phyloP scores from a whole-genome alignment of 64 coral and sea anemone species.

The Montipora sp. region DNA sequence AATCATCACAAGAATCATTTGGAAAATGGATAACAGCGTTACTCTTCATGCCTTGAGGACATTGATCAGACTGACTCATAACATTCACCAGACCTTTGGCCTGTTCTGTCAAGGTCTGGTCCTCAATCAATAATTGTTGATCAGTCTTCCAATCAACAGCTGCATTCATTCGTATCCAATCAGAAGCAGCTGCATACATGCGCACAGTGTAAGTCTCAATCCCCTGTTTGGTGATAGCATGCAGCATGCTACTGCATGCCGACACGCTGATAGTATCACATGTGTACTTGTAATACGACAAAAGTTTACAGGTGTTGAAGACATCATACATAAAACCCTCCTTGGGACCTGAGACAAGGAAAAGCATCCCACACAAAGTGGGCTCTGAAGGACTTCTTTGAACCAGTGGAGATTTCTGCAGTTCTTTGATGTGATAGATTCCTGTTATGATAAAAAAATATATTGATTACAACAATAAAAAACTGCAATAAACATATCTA shows the following conservation, averaged over 20 bases:
- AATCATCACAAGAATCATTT: not conserved
- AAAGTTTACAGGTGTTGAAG: conserved; percentile 47
- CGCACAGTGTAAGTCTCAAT: conserved; percentile 93
- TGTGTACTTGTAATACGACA: conserved; percentile 85
- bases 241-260: conserved; percentile 64
- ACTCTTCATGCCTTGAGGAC: not conserved
- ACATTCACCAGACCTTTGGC: not conserved
- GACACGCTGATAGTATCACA: conserved; percentile 79
- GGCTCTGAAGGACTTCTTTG: conserved; percentile 30
- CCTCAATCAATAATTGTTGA: not conserved
- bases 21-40: not conserved
- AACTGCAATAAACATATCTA: no score
- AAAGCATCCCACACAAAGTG: conserved; percentile 78
- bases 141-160: not conserved
- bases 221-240: conserved; percentile 87
- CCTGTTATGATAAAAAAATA: not conserved
- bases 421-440: conserved; percentile 20
- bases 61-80: not conserved
- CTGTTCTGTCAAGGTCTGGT: not conserved
- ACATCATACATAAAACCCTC: conserved; percentile 87
- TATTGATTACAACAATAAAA: no score
- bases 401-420: conserved; percentile 43
- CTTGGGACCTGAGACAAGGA: conserved; percentile 86
- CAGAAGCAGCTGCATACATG: conserved; percentile 86
- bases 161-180: conserved; percentile 47